Base-by-base conservation (phyloP, 64 coral and sea anemone species). In the Dendronephthya gigantea region DNA sequence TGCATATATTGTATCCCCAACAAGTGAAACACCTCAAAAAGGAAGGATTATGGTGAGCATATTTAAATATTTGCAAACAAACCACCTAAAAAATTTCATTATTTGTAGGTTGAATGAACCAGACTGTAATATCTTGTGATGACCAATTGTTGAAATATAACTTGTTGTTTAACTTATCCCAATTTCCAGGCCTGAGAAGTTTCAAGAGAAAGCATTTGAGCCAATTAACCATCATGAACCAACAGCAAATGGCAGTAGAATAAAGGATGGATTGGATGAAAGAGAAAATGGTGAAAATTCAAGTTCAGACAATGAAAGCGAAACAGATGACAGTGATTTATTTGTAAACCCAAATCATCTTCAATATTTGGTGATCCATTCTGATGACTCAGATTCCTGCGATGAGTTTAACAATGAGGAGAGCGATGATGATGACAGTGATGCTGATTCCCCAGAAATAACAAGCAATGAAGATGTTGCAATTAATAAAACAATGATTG, bases 21-120 rank as follows among this genome's bases (percentile, higher is more conserved):
- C 95, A 98, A 68, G 75, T 98, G 9, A 98, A 98, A 83, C 85
- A 98, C 65, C 87, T 98, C 7, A 98, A 98, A 34, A 86, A 82
- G 17, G 95, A 98, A 93, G 90, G 90, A 29, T 68, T 98, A 14
- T 98, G 95, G 95, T 98, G 82, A 75, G 87, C 13, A 38, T 45
- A 11, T 11, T 45, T 45, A 45, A 45, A 45, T 45, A 45, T 45
- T 45, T 45, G 41, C 11, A 11, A 11, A 4, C 11, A 11, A 45
- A 45, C 41, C 11, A 45, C 41, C 41, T 45, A 11, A 45, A 45
- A 11, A 6, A 45, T 45, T 45, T 45, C 28, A 36, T 35, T 17
- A 29, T 39, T 12, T 34, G 6, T 29, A 45, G 11, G 41, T 11
- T 45, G 41, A 45, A 4, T 45, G 41, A 45, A 6, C 11, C 41